Base-by-base conservation (phyloP, 1,140 invertebrate species). In the Temnothorax curvispinosus region DNA sequence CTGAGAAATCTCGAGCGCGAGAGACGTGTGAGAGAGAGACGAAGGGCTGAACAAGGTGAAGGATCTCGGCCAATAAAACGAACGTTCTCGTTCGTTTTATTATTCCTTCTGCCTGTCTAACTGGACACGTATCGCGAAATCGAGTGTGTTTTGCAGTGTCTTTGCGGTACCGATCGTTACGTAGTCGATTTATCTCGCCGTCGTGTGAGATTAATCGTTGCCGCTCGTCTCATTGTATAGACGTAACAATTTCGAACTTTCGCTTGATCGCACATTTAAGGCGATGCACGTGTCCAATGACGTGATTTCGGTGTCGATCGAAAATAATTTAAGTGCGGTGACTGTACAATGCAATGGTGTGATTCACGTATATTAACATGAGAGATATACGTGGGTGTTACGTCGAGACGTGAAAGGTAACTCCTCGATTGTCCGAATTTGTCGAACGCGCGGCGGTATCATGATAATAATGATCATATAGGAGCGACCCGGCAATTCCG, bases 381-480 rank as follows among this genome's bases (percentile, higher is more conserved):
- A 62, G 21, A 47, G 41, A 47, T 35, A 75, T 21, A 8, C 54
- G 13, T 76, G n/a, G 35, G 54, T n/a, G 38, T 76, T 56, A 47
- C 27, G 74, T 18, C 35, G 54, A 32, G 54, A 13, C 21, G 11
- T n/a, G 11, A 75, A 32, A 77, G 41, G 75, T 77, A 77, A 62
- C 75, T 44, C n/a, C 11, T 27, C 75, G 56, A 62, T 80, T 56
- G 56, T 38, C n/a, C 32, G 11, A 80, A 80, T 80, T 35, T 41
- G n/a, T 35, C 35, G 35, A 67, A 52, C 32, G 13, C 13, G n/a
- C 35, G 21, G 2, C 13, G 13, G n/a, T 47, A 35, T 52, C 3
- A 11, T 4, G 13, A 77, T 5, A 54, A 41, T 38, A 67, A 7
- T 13, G 62, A 11, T 5, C 38, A 32, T 60, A 60, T 60, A 60